Evolutionary conservation across 2,888 invertebrate genomes (phyloP), one percentile per base, ranked within the genome.

Genomic region (Tanytarsus gracilentus): DNA sequence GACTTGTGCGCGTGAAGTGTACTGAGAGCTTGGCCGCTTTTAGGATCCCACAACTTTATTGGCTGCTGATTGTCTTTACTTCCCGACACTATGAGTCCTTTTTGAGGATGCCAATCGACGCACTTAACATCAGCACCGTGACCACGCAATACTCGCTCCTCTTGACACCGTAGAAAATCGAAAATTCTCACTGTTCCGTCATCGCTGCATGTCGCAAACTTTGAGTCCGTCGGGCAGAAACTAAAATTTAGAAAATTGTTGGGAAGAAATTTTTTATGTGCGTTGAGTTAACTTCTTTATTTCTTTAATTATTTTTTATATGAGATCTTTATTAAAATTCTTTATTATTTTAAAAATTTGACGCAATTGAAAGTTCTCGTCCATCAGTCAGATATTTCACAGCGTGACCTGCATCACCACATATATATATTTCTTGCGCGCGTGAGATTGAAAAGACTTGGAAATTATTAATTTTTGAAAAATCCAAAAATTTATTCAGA

Each of bases 11-110:
- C 98, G 75, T 99, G 98, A 60, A 99, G 77, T 36, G 98, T 99
- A 16, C 97, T 94, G 60, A 99, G 76, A 48, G 96, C 93, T 65
- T 89, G 87, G 5, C 97, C 98, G 61, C 88, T 87, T 72, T 95
- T 96, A 3, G 99, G 97, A 78, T 99, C 99, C 99, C 99, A 99
- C 53, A 99, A 76, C 75, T 99, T 99, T 36, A 99, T 92, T 3
- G 99, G 99, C 71, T 99, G 99, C 71, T 99, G 99, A 72, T 96
- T 97, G 73, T 99, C 99, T 77, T 99, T 97, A 72, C 97, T 98
- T 14, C 99, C 99, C 2, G 98, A 98, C 39, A 95, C 94, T 66
- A 99, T 86, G 52, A 99, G 81, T 62, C 91, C 88, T 76, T 98
- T 99, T 68, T 92, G 90, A 1, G 99, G 99, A 78, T 99, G 99